Percentiles rank a stretch among this genome's conserved stretches.
phyloP scores from a whole-genome alignment of 2,888 invertebrate species.

The Galeruca laticollis region DNA sequence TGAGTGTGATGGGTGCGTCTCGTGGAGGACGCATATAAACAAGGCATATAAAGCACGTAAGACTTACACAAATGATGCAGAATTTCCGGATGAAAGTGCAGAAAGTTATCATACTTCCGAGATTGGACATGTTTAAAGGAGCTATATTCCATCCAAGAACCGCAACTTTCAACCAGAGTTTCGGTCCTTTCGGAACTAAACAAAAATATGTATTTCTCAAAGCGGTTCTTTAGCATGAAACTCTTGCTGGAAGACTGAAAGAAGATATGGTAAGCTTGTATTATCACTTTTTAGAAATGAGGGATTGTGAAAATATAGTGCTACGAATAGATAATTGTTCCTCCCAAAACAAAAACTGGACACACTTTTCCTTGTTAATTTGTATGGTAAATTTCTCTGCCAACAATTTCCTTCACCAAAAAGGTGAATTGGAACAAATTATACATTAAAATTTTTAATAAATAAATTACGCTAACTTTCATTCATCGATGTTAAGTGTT shows the following conservation, averaged over 20 bases:
- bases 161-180: not conserved
- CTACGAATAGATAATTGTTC: too few relatives aligned
- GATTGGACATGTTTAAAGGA: constrained; percentile 16
- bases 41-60: constrained; percentile 1
- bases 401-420: too few relatives aligned
- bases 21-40: too few relatives aligned
- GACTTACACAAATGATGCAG: not conserved
- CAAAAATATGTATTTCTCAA: not conserved
- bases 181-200: constrained; percentile 5
- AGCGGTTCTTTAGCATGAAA: constrained; percentile 8
- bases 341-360: too few relatives aligned
- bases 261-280: not conserved
- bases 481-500: too few relatives aligned
- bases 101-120: not conserved
- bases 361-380: too few relatives aligned
- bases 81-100: not conserved
- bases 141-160: constrained; percentile 12
- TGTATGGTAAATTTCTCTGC: too few relatives aligned
- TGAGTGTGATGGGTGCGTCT: too few relatives aligned
- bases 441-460: too few relatives aligned
- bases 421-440: too few relatives aligned
- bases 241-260: constrained; percentile 14
- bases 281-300: constrained; percentile 11
- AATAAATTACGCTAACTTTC: too few relatives aligned
- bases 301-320: constrained; percentile 7